Base-by-base conservation (phyloP, 2,888 invertebrate genomes). In the Fissipunctia ypsillon region DNA sequence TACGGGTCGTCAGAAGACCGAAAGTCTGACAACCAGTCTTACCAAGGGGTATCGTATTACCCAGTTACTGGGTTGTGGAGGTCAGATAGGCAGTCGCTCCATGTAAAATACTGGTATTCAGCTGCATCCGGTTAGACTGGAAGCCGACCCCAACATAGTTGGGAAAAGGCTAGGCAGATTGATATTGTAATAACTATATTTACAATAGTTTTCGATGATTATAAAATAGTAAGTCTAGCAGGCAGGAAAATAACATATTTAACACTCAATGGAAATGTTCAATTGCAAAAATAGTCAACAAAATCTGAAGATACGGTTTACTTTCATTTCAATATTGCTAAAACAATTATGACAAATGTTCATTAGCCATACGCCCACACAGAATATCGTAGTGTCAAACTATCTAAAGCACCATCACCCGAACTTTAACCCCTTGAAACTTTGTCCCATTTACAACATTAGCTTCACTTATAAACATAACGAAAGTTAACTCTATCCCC, bases 381-480 rank as follows among this genome's bases (percentile, higher is more conserved):
- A 16, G 12, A 35, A 28, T 50, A 77, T 64, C 41, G 5, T 22
- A 38, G 10, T 54, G 19, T 1, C 12, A 68, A 70, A 57, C 59
- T 50, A 85, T 84, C 81, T 81, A 38, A 79, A 85, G 63, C 78
- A 79, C 81, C 76, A 84, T 84, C 79, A 81, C 52, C 74, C 76
- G 85, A 86, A 85, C 77, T 84, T 83, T 84, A 71, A 86, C 87
- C 85, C 59, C 48, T 70, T 22, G 16, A 59, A 75, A 83, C 69
- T 69, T 69, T 73, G 69, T 72, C 31, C 45, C 57, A 73, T 68
- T 43, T 25, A 71, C 67, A 56, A 68, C 12, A 43, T 45, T 57
- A 57, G 14, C 52, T 31, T 19, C 9, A 35, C 2, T 14, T 0
- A 48, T 2, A n/a, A 60, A 66, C 10, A 22, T 1, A 61, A 1